Base-by-base conservation (phyloP, 37 sponge, comb jelly and placozoan genomes). In the Theonella swinhoei region DNA sequence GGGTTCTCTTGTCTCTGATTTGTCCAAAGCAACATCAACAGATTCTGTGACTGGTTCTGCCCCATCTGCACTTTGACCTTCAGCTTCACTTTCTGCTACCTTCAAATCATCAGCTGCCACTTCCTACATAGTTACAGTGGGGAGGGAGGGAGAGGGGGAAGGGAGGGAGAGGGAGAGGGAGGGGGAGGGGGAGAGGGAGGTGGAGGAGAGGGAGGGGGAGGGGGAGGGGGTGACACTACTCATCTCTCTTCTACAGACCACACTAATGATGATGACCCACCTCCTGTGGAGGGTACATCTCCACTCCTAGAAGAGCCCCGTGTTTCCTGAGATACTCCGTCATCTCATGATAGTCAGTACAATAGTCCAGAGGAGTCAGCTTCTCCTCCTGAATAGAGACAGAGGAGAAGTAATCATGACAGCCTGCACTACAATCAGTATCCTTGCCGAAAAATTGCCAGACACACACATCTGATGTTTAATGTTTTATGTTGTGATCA, bases 321-420 rank as follows among this genome's bases (percentile, higher is more conserved):
- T 72, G 72, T 35, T 47, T 54, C 23, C 30, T 24, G 32, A 86
- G 73, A 36, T 78, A 59, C 28, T 86, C 64, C 8, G 25, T 0
- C 17, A 86, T 43, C 7, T 72, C 68, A 60, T 24, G 29, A 39
- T 87, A 39, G 24, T 80, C 76, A 75, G 43, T 14, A 32, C 74
- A 80, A 43, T 62, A 72, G 68, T 80, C 81, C 9, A 87, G 70
- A 36, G 88, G 81, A 67, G 88, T 64, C 43, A 87, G 63, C 39
- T 35, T n/a, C 26, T 64, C 74, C 28, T 62, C 87, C 80, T 86
- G 74, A n/a, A n/a, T n/a, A n/a, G n/a, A n/a, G n/a, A n/a, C n/a
- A n/a, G n/a, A n/a, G n/a, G n/a, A n/a, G 30, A 28, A 26, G 28
- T 24, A 8, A 67, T 14, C 31, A 11, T 29, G 68, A 1, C 31